Conservation (phyloP, 2,113 vertebrate species). For the Toxotes chatareus region DNA sequence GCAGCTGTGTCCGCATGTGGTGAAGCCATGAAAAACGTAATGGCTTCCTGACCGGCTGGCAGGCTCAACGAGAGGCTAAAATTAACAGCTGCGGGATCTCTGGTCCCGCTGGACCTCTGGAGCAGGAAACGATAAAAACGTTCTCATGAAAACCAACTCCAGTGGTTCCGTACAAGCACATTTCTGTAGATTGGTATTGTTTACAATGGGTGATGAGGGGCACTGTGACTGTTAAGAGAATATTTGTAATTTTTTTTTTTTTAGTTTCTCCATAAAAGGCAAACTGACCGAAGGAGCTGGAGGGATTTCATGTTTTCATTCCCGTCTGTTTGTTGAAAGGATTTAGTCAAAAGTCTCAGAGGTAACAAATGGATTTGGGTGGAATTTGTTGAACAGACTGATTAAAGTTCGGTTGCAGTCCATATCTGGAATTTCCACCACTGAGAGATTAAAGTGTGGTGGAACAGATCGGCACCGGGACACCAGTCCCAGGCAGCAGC, state of each 20-base stretch:
- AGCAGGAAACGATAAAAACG: slow-evolving; percentile 60
- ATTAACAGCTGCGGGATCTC: slow-evolving; percentile 77
- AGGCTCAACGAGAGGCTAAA: slow-evolving; percentile 48
- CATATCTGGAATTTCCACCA: neutral
- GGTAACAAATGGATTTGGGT: neutral
- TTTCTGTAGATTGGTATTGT: neutral
- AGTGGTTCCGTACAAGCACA: neutral
- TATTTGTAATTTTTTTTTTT: neutral
- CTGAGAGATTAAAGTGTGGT: neutral
- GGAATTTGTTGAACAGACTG: neutral
- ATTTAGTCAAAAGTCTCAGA: neutral
- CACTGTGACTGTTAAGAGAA: neutral
- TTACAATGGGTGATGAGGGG: neutral
- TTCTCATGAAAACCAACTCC: slow-evolving; percentile 45
- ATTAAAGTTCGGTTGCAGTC: neutral
- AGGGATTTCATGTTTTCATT: neutral
- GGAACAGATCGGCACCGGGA: neutral
- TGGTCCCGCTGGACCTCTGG: slow-evolving; percentile 66
- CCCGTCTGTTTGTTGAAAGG: neutral
- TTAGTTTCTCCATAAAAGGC: neutral
- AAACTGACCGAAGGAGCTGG: neutral
- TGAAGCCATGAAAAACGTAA: slow-evolving; percentile 54
- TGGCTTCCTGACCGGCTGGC: slow-evolving; percentile 52
- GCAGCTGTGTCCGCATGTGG: slow-evolving; percentile 73
- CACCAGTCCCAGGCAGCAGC: neutral